Evolutionary conservation across 2,113 vertebrate species (phyloP).

Genomic region (Lethenteron reissneri): DNA sequence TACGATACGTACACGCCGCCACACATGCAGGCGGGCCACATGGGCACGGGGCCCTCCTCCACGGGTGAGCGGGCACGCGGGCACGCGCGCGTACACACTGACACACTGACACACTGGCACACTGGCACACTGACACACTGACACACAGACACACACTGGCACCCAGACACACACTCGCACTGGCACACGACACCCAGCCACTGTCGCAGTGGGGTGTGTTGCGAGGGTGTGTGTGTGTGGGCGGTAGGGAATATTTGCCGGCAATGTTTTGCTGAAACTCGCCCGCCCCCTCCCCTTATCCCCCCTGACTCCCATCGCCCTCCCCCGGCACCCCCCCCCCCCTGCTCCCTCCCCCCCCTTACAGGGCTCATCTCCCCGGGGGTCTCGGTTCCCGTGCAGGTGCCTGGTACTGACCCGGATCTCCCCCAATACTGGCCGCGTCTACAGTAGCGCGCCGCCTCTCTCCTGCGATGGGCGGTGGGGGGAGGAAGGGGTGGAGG

Average conservation of each 20-base stretch:
- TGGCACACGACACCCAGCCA: no score
- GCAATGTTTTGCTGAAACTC: neutral
- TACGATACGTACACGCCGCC: constrained; percentile 16
- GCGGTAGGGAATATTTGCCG: neutral
- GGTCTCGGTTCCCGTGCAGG: constrained; percentile 36
- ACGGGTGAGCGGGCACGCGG: constrained; percentile 12
- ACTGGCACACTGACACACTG: no score
- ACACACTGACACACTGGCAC: no score
- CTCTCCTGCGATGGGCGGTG: no score
- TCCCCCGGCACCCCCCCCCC: no score
- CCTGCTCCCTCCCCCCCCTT: neutral
- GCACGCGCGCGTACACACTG: no score
- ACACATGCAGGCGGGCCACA: constrained; percentile 12
- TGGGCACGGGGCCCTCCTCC: constrained; percentile 12
- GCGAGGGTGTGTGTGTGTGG: no score
- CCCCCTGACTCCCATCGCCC: neutral
- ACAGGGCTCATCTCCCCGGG: constrained; percentile 18
- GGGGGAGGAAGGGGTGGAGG: no score
- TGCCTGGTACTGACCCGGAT: constrained; percentile 31
- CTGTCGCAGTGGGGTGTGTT: no score
- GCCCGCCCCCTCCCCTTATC: neutral
- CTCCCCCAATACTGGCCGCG: constrained; percentile 42
- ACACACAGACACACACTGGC: no score
- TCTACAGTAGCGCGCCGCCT: constrained; percentile 21
- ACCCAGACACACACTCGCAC: no score